Conservation (phyloP, 2,888 invertebrate genomes). For the Cheilosia vulpina region DNA sequence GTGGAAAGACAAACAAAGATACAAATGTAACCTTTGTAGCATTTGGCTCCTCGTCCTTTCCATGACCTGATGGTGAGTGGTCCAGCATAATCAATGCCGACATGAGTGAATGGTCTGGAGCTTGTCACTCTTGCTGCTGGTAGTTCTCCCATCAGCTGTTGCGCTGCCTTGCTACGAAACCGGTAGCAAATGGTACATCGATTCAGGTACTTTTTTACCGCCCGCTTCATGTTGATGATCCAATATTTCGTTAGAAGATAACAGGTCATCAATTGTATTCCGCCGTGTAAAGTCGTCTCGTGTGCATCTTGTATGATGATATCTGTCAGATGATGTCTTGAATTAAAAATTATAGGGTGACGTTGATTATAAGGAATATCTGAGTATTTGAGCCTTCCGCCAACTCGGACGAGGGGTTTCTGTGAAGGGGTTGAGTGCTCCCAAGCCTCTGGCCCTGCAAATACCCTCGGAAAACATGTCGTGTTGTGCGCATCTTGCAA, state of each 20-base stretch:
- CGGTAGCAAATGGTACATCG: slow-evolving; percentile 64
- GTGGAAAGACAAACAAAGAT: slow-evolving; percentile 67
- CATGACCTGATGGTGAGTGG: slow-evolving; percentile 63
- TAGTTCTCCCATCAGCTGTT: slow-evolving; percentile 77
- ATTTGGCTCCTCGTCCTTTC: slow-evolving; percentile 62
- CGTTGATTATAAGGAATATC: background rate
- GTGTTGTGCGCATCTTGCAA: background rate
- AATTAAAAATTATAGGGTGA: no score
- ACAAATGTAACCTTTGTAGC: slow-evolving; percentile 76
- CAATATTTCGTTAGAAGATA: slow-evolving; percentile 1
- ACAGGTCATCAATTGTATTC: background rate
- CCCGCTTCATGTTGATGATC: background rate
- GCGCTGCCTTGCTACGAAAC: background rate
- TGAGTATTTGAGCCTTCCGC: slow-evolving; percentile 1
- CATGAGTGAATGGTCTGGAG: slow-evolving; percentile 57
- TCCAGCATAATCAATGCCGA: slow-evolving; percentile 72
- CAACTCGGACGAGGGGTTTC: slow-evolving; percentile 12
- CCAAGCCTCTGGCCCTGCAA: background rate
- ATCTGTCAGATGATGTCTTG: slow-evolving; percentile 7
- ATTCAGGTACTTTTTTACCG: slow-evolving; percentile 23
- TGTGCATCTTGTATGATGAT: slow-evolving; percentile 22
- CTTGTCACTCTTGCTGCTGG: slow-evolving; percentile 59
- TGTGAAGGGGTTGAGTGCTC: slow-evolving; percentile 4
- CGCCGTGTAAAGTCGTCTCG: slow-evolving; percentile 16
- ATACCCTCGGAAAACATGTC: slow-evolving; percentile 33